Evolutionary conservation across 2,113 vertebrate genomes (phyloP).

Genomic region (Ivindomyrus marchei): DNA sequence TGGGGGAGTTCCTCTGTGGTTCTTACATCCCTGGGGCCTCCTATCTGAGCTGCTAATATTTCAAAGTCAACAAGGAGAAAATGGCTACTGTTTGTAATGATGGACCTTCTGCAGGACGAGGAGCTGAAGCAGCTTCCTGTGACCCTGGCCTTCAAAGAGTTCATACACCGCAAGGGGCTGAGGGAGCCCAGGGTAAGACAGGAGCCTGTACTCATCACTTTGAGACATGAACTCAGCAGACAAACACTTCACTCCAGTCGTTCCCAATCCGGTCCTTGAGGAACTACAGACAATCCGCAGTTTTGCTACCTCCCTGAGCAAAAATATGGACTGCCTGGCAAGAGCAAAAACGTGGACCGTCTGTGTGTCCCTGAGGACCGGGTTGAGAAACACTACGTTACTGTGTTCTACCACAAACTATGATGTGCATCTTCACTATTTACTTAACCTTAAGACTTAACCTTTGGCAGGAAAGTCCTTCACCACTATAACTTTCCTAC

Average conservation of each 20-base stretch:
- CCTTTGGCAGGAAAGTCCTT: not conserved
- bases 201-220: not conserved
- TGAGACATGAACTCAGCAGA: not conserved
- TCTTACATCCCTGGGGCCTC: not conserved
- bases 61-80: not conserved
- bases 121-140: constrained; percentile 41
- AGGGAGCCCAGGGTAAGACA: constrained; percentile 40
- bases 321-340: not conserved
- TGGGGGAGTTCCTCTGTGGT: not conserved
- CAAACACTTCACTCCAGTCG: not conserved
- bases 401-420: not conserved
- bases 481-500: not conserved
- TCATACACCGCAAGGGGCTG: constrained; percentile 46
- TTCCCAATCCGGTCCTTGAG: not conserved
- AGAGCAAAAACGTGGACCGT: not conserved
- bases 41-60: not conserved
- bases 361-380: not conserved
- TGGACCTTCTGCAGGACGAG: constrained; percentile 37
- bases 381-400: not conserved
- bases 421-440: not conserved
- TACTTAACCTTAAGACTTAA: not conserved
- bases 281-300: not conserved
- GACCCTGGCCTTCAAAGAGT: constrained; percentile 50
- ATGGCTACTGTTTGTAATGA: not conserved
- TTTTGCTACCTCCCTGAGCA: not conserved